Base-by-base conservation (phyloP, 2,888 invertebrate genomes). In the Drosophila paucipuncta region DNA sequence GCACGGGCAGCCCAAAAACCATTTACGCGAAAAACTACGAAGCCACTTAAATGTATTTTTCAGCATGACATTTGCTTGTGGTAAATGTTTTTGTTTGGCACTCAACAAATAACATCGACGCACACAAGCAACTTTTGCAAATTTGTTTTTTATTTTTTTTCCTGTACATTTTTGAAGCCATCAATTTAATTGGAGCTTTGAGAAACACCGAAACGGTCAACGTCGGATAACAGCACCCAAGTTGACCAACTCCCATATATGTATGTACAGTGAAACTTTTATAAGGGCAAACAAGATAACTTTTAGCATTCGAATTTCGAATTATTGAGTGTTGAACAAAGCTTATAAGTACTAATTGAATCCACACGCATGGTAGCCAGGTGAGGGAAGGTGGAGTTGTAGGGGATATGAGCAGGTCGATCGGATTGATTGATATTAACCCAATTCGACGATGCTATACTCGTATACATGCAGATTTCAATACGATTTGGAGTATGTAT, bases 331-430 rank as follows among this genome's bases (percentile, higher is more conserved):
- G 30, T 31, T 31, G 58, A 22, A 22, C 58, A 30, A 41, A 22
- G 43, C 31, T 11, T 6, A 16, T n/a, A 41, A 31, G 41, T 22
- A 43, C 58, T 43, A 58, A 58, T 58, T 58, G 43, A 58, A 58
- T 31, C 22, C 22, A 30, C 57, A 41, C 30, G 30, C 57, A 39
- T 16, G 37, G 6, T 10, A 10, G 22, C 13, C 22, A n/a, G 30
- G 30, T 1, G 18, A 30, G 50, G 18, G 4, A 16, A 18, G 22
- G 18, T 10, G 35, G 10, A 25, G 18, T 6, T 41, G 10, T 10
- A 0, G 18, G 16, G 18, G 10, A 16, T 18, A 16, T n/a, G 33
- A 16, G 16, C 16, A 28, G 55, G 5, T 28, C 16, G 39, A 9
- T 30, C 22, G 7, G 39, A 57, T n/a, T 57, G 57, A 41, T n/a